Evolutionary conservation across 1,140 invertebrate genomes (phyloP), one percentile per base, ranked within the genome.

Genomic region (Sitophilus oryzae): DNA sequence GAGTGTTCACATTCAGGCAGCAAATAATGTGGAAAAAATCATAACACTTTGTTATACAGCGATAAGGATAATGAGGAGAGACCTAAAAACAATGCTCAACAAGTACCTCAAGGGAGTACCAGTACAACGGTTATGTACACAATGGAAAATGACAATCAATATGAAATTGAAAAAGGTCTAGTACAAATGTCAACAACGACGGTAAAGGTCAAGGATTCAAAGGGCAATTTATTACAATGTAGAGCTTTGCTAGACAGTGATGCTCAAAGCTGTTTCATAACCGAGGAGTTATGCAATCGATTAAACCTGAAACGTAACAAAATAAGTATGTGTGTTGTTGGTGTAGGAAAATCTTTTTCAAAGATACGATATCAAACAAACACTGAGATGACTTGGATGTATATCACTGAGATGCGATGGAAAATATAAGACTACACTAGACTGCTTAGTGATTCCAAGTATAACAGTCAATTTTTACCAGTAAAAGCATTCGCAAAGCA

Each of bases 251-350:
- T 57, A 19, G 38, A 57, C 21, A 52, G 23, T 19, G 55, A 11
- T 6, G 52, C 55, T 1, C 38, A 53, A 8, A 53, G 40, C 48
- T 45, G 53, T 53, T 58, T 58, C 41, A 52, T 58, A 10, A 37
- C 50, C 3, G 40, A 58, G 11, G 20, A n/a, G n/a, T 37, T 47
- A 15, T 2, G 1, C 11, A 23, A 53, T 1, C 46, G 42, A 35
- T 40, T 55, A 34, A 20, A 30, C 11, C 2, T 49, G n/a, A 42
- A 42, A 14, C 5, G 6, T 15, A 15, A 1, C 25, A 47, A 30
- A 18, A 35, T 55, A 25, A 54, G 55, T 41, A 5, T 21, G 14
- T 2, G 20, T 2, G 42, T 58, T n/a, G 36, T 35, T 1, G 52
- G 44, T 4, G 36, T 55, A 19, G 21, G 15, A 58, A 62, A 40